Evolutionary conservation across 2,113 vertebrate species (phyloP).

Genomic region (Mesocricetus auratus): DNA sequence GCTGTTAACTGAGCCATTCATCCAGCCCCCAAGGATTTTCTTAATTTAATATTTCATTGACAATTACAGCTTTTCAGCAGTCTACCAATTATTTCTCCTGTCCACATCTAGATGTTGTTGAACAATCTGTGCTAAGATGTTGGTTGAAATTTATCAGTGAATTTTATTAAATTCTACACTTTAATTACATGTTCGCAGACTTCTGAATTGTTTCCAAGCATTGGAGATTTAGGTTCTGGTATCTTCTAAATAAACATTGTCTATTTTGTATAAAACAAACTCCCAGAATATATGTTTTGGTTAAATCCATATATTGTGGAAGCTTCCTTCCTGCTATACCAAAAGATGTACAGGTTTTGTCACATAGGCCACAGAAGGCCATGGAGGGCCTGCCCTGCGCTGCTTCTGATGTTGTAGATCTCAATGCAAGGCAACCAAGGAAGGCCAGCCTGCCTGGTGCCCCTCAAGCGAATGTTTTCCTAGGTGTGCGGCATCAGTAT

Average conservation of each 20-base stretch:
- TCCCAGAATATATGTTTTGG: neutral
- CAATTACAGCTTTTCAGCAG: neutral
- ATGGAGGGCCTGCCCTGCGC: too few relatives aligned
- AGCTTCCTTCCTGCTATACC: neutral
- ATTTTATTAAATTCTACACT: constrained; percentile 45
- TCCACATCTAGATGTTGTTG: neutral
- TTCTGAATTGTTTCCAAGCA: neutral
- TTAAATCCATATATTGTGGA: neutral
- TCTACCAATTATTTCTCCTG: neutral
- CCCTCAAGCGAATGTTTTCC: neutral
- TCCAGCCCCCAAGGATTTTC: neutral
- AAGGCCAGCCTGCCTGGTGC: too few relatives aligned
- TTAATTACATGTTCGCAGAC: neutral
- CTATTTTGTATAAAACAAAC: neutral
- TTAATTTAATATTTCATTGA: neutral
- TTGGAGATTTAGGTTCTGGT: neutral
- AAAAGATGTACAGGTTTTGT: neutral
- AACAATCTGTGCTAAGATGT: neutral
- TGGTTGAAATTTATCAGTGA: neutral
- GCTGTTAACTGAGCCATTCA: neutral
- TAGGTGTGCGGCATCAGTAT: neutral
- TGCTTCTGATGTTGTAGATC: neutral
- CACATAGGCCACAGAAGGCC: neutral
- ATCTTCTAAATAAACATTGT: neutral
- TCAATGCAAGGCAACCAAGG: neutral